Base-by-base conservation (phyloP, 2,113 vertebrate genomes). In the Hydrolagus affinis region DNA sequence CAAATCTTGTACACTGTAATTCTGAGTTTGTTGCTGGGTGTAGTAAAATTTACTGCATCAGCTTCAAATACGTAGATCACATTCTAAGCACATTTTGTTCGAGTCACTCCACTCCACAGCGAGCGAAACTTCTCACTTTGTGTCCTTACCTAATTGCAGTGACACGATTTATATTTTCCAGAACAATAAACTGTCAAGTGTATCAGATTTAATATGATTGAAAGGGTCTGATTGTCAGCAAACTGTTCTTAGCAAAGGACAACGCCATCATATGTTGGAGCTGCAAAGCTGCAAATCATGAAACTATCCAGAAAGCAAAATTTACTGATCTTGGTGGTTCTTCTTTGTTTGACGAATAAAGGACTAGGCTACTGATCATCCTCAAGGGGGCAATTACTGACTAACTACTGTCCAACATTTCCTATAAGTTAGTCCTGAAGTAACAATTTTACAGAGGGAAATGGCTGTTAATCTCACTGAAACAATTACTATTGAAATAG, bases 151-250 rank as follows among this genome's bases (percentile, higher is more conserved):
- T 44, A 44, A 44, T 44, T 44, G 23, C 23, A 14, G 76, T 2
- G 12, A 30, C 57, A 15, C 8, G 76, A 80, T 80, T 64, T 80
- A 80, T 62, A 44, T 80, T 28, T 80, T 80, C 59, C 23, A 25
- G 59, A 60, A 44, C 59, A 80, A 80, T 62, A 80, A 80, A 80
- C 23, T 80, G 76, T 60, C 76, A 64, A 25, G n/a, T 28, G 59
- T 23, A 17, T 60, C 76, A 62, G 57, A 62, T 62, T 28, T 80
- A 80, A 80, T 60, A 80, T 80, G 76, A 80, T 80, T 80, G 60
- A 80, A 62, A 11, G 59, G 15, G 59, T 80, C 59, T 57, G 62
- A 28, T 80, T 80, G 59, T 62, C 76, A 80, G 23, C 76, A 64
- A 80, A 64, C 62, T 57, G 62, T 64, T 15, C 59, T 80, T 28